Percentiles rank a stretch among this genome's conserved stretches.
Evolutionary conservation across 2,888 invertebrate genomes (phyloP).

Genomic region (Sinhomidia bicolor): DNA sequence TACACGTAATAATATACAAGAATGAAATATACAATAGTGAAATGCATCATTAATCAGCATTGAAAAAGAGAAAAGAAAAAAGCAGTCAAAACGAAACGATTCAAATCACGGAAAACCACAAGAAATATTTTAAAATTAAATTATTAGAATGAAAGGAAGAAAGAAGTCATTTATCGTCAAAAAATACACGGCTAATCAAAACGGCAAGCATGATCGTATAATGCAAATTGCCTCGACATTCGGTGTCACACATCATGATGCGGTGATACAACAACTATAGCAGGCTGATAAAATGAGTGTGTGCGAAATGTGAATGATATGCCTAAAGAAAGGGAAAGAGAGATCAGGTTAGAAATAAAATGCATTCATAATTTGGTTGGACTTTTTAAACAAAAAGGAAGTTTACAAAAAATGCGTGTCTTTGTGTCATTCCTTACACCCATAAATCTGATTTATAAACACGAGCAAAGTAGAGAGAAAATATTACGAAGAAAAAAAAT

Average conservation of each 20-base stretch:
- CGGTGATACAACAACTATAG: not conserved
- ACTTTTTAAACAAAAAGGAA: not conserved
- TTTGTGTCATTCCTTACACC: not conserved
- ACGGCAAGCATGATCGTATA: not conserved
- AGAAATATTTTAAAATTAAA: not conserved
- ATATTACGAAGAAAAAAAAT: not conserved
- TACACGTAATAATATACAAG: no score
- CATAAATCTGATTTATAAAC: not conserved
- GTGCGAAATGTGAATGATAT: not conserved
- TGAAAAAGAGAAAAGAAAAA: not conserved
- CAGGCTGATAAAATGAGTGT: not conserved
- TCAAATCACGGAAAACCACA: conserved; percentile 13
- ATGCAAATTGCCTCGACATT: not conserved
- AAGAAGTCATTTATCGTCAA: conserved; percentile 11
- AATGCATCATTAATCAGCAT: not conserved
- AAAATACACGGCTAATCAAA: not conserved
- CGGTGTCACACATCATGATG: not conserved
- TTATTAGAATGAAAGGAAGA: not conserved
- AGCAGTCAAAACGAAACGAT: conserved; percentile 10
- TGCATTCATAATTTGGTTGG: not conserved
- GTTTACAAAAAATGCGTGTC: not conserved
- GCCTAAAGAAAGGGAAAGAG: conserved; percentile 2
- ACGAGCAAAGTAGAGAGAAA: not conserved
- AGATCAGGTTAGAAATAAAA: not conserved
- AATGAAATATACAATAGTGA: not conserved